Evolutionary conservation across 1,140 invertebrate genomes (phyloP), one percentile per base, ranked within the genome.

Genomic region (Piezodorus guildinii): DNA sequence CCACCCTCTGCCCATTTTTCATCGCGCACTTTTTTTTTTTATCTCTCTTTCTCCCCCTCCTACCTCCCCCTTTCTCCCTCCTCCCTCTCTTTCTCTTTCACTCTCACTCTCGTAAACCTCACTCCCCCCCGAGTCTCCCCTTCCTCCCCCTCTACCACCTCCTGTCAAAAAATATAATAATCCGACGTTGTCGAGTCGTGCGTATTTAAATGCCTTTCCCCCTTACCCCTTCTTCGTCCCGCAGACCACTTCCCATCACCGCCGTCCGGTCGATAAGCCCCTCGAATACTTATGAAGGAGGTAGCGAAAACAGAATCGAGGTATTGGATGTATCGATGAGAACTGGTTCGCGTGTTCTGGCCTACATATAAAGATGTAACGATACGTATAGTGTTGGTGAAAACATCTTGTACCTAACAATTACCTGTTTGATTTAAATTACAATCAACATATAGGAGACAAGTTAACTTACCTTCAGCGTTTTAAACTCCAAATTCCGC

Each of bases 121-220:
- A 39, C 4, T 10, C 34, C 12, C 9, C 3, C 1, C 6, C 12
- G 6, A 10, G 1, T 12, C 34, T 6, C 34, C 34, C 19, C n/a
- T 30, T 6, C 12, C 34, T 30, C 23, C 15, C n/a, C 17, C 61
- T 21, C 19, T 21, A 19, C 39, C 61, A 49, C 59, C 34, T 39
- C 34, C 34, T 34, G 39, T 46, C 44, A 52, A 63, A 63, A n/a
- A 63, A 63, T 63, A 63, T 63, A 63, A 63, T 63, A 63, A 63
- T 63, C 62, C 62, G 62, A 39, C 52, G 62, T 63, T 63, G 62
- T 63, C 62, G 52, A 52, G 51, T 63, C 45, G 62, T 63, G 62
- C 62, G 60, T 61, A 61, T 46, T 61, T 61, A 61, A 61, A 61
- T 56, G 17, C 23, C 52, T 56, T 25, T 49, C 52, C 15, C 52